Evolutionary conservation across 2,888 invertebrate species (phyloP), one percentile per base, ranked within the genome.

Genomic region (Napeogenes sylphis): DNA sequence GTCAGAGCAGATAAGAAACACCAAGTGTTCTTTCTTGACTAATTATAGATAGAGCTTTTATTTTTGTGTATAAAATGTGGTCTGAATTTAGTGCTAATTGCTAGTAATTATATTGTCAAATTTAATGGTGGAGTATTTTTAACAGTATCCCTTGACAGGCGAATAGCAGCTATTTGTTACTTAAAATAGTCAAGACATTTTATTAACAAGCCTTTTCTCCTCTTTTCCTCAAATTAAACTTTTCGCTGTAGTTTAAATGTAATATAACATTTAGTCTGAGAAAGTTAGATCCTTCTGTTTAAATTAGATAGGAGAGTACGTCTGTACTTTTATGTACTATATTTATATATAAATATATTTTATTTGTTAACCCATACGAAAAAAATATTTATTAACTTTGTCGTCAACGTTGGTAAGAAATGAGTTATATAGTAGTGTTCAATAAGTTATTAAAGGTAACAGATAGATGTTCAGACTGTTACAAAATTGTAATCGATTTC

Each of bases 1-100:
- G 51, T 51, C 51, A 51, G 51, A 42, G 51, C 30, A 51, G 51
- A 51, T 51, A 51, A 51, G 30, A 51, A 30, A 30, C 51, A 8
- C 10, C 21, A 8, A 30, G 51, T 51, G 30, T 51, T 51, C 51
- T 21, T 51, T 51, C 51, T 51, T 51, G 51, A 51, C 51, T 51
- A 51, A 51, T 51, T 51, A 51, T 51, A 12, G 8, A 51, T 12
- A 51, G 30, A 51, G 30, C 30, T 51, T 51, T 51, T 30, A n/a
- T 4, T 51, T 30, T 42, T 42, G 30, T 10, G 21, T 10, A 51
- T 51, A 30, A 30, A 51, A 30, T 30, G 51, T 12, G 30, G 21
- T 51, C 21, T 12, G 21, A 30, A 51, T 51, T 51, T 30, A 51
- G 10, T 51, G 8, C 35, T 35, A 35, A 35, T 51, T 30, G 13